Conservation (phyloP, 2,797 vertebrate genomes). For the Sebastes oblongus region DNA sequence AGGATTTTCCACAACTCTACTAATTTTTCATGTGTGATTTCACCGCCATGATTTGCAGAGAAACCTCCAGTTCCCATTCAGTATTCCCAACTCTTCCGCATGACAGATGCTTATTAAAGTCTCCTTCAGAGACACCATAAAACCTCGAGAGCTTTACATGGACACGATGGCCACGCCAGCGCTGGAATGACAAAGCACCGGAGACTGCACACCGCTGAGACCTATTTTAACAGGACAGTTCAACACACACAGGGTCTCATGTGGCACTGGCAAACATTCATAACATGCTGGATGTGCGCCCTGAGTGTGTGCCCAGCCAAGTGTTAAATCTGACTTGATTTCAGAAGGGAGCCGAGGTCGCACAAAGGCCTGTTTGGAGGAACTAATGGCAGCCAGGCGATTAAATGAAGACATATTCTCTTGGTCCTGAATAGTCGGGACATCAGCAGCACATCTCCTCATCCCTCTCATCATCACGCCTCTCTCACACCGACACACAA, state of each 20-base stretch:
- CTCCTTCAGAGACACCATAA: conserved; percentile 20
- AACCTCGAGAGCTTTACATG: conserved; percentile 13
- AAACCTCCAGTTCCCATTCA: not conserved
- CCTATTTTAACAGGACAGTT: conserved; percentile 66
- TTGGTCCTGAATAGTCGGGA: conserved; percentile 44
- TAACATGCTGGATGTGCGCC: conserved; percentile 65
- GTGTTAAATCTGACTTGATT: conserved; percentile 79
- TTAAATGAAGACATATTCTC: conserved; percentile 67
- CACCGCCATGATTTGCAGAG: not conserved
- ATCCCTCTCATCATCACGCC: conserved; percentile 21
- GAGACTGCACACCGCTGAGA: conserved; percentile 32
- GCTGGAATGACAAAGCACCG: conserved; percentile 46
- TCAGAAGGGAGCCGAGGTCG: conserved; percentile 66
- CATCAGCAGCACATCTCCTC: conserved; percentile 56
- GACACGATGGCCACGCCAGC: not conserved
- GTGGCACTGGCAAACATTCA: conserved; percentile 72
- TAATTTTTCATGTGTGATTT: not conserved
- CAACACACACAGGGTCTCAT: conserved; percentile 63
- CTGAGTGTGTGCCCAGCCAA: conserved; percentile 63
- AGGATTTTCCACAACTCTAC: not conserved
- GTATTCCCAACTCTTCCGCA: not conserved
- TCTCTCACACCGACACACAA: conserved; percentile 42
- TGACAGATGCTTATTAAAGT: conserved; percentile 24
- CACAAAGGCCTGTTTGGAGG: conserved; percentile 66
- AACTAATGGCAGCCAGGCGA: conserved; percentile 50